phyloP scores from a whole-genome alignment of 2,113 vertebrate genomes.

The Panthera leo region DNA sequence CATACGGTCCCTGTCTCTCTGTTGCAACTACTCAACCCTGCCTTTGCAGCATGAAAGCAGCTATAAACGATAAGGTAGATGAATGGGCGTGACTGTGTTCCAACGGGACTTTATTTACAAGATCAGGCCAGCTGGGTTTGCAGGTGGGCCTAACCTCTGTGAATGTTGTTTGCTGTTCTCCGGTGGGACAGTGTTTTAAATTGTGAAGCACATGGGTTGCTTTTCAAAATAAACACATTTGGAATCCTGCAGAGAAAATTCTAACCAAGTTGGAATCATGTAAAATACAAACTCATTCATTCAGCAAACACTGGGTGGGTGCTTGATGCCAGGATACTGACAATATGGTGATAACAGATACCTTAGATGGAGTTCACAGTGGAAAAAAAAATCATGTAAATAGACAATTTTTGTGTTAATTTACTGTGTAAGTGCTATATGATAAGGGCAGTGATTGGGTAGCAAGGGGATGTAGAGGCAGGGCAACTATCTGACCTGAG shows the following conservation, averaged over 20 bases:
- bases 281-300: constrained; percentile 6
- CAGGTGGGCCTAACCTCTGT: not conserved
- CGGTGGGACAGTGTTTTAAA: not conserved
- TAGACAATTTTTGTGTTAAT: not conserved
- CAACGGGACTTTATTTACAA: not conserved
- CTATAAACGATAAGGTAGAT: not conserved
- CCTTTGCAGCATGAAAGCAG: not conserved
- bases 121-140: not conserved
- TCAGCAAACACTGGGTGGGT: not conserved
- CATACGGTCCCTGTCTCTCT: not conserved
- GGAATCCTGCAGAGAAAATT: not conserved
- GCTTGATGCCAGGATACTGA: not conserved
- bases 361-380: not conserved
- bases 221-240: constrained; percentile 40
- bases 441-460: not conserved
- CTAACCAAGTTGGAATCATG: not conserved
- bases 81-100: not conserved
- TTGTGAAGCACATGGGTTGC: not conserved
- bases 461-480: not conserved
- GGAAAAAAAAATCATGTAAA: not conserved
- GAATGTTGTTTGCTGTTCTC: not conserved
- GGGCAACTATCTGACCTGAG: not conserved
- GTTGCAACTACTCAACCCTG: not conserved
- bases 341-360: not conserved
- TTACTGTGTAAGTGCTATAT: not conserved